Evolutionary conservation across 1,140 invertebrate genomes (phyloP).

Genomic region (Caerostris extrusa): DNA sequence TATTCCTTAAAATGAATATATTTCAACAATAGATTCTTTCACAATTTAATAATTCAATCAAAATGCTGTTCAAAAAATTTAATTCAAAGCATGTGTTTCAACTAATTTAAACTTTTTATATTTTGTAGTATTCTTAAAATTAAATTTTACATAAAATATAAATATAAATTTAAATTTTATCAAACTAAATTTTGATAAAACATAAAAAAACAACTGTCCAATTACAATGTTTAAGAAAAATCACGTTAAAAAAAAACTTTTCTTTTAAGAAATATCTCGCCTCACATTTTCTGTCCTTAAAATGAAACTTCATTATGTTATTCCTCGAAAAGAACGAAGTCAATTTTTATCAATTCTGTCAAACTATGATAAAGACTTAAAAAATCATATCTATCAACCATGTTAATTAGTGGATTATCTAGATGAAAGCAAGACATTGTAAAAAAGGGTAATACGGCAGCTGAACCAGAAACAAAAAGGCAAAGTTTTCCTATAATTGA

Average conservation of each 20-base stretch:
- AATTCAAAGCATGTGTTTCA: no score
- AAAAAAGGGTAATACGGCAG: constrained; percentile 3
- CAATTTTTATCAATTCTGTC: background rate
- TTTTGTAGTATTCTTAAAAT: no score
- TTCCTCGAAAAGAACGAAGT: background rate
- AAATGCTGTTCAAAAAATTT: no score
- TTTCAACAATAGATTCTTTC: no score
- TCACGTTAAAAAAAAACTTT: background rate
- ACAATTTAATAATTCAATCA: no score
- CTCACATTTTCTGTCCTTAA: background rate
- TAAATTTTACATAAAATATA: no score
- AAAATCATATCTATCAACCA: constrained; percentile 20
- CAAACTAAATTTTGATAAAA: background rate
- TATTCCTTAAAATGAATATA: no score
- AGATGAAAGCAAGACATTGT: constrained; percentile 19
- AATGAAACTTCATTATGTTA: background rate
- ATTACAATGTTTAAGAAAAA: background rate
- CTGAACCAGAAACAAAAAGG: background rate
- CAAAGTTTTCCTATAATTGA: background rate
- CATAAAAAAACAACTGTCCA: background rate
- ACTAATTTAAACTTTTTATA: no score
- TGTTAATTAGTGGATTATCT: constrained; percentile 40
- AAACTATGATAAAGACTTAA: background rate
- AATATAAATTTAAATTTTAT: no score
- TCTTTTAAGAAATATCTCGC: background rate